Evolutionary conservation across 2,888 invertebrate genomes (phyloP).

Genomic region (Pelosia muscerda): DNA sequence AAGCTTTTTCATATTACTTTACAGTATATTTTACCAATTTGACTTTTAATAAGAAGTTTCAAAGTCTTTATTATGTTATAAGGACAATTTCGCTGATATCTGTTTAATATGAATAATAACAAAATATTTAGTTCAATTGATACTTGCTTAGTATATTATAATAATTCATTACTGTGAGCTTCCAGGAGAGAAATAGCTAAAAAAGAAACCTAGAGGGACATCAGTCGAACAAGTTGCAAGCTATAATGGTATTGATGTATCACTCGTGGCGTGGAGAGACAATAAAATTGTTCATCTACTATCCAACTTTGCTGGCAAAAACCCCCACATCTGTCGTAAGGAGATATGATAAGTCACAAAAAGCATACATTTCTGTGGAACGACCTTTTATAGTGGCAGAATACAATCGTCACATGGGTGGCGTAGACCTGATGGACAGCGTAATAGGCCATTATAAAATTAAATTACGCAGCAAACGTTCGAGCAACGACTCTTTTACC

Average conservation of each 20-base stretch:
- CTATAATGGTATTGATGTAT: slow-evolving; percentile 11
- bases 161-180: too few species aligned
- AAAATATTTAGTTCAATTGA: slow-evolving; percentile 2
- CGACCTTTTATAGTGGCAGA: slow-evolving; percentile 15
- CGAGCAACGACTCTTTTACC: slow-evolving; percentile 19
- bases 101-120: slow-evolving; percentile 7
- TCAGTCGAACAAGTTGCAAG: slow-evolving; percentile 23
- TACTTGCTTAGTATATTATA: slow-evolving; percentile 6
- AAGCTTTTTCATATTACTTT: slow-evolving; percentile 3
- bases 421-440: slow-evolving; percentile 14
- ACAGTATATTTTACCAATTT: slow-evolving; percentile 3
- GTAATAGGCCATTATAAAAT: slow-evolving; percentile 24
- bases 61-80: slow-evolving; percentile 6
- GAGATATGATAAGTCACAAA: slow-evolving; percentile 19
- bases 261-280: slow-evolving; percentile 27
- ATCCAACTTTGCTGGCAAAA: slow-evolving; percentile 40
- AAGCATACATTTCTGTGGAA: slow-evolving; percentile 14
- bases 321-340: slow-evolving; percentile 20
- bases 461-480: slow-evolving; percentile 11
- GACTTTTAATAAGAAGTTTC: slow-evolving; percentile 7
- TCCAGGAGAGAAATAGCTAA: too few species aligned
- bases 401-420: too few species aligned
- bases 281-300: slow-evolving; percentile 45
- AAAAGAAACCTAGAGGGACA: slow-evolving; percentile 8
- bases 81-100: slow-evolving; percentile 1